phyloP scores from a whole-genome alignment of 1,140 invertebrate species.

The Copidosoma floridanum region DNA sequence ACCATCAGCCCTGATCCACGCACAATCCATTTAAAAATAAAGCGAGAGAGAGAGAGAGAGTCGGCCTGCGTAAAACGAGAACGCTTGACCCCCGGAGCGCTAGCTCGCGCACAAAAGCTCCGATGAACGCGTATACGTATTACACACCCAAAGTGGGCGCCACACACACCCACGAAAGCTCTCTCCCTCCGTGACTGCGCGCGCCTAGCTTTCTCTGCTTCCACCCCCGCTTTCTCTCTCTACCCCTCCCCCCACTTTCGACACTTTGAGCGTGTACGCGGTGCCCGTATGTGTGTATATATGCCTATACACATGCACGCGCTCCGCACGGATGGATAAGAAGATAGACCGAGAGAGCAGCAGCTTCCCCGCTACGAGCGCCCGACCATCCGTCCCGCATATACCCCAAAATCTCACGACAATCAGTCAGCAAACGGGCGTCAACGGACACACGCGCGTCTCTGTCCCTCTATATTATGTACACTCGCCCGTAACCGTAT shows the following conservation, averaged over 20 bases:
- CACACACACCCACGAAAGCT: no score
- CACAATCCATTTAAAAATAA: conserved; percentile 1
- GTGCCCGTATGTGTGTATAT: conserved; percentile 12
- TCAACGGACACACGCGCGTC: conserved; percentile 43
- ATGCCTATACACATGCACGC: no score
- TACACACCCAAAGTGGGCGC: no score
- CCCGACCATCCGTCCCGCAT: no score
- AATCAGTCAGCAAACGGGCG: conserved; percentile 48
- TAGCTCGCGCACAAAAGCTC: no score
- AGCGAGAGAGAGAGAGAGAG: no score
- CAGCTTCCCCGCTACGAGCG: neutral
- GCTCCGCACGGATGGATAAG: no score
- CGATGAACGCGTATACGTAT: no score
- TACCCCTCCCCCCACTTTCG: neutral
- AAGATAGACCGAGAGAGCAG: no score
- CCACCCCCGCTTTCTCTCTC: conserved; percentile 17
- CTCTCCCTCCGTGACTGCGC: neutral
- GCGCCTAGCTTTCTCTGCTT: conserved; percentile 7
- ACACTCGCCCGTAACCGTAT: neutral
- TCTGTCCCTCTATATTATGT: conserved; percentile 3
- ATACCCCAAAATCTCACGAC: conserved; percentile 46
- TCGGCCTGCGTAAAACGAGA: neutral
- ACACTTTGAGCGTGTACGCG: conserved; percentile 7
- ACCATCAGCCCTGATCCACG: no score
- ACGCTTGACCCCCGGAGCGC: neutral